These are phyloP conservation scores for Catalaphyllia jardinei DNA, from an alignment of 64 coral and sea anemone species.

Conservation along the genomic window DNA sequence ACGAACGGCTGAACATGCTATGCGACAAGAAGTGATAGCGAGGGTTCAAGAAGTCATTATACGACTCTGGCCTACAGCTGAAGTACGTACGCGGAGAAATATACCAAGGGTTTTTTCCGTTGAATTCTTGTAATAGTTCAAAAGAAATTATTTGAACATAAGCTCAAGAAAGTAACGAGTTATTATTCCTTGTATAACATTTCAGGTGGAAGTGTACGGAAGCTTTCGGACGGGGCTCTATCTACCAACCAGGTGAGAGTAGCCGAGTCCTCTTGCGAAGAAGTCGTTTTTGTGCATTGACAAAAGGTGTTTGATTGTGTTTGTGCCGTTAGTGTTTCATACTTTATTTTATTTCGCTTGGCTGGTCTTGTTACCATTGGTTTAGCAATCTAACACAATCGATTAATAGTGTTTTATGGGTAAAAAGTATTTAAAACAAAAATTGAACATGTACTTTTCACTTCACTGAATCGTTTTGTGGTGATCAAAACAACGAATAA, in stretches of 20 bases:
- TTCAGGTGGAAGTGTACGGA: constrained; percentile 88
- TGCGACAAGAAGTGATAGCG: constrained; percentile 79
- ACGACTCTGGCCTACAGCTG: constrained; percentile 82
- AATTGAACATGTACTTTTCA: constrained; percentile 2
- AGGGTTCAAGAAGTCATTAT: constrained; percentile 87
- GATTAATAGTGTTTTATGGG: neutral
- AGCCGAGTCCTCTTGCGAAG: neutral
- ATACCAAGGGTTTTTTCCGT: neutral
- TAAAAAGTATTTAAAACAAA: neutral
- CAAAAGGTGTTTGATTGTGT: constrained; percentile 13
- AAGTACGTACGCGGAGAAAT: constrained; percentile 29
- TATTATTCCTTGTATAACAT: constrained; percentile 32
- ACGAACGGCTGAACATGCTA: constrained; percentile 61
- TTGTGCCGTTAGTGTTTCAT: neutral
- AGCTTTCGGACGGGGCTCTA: constrained; percentile 86
- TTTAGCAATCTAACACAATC: neutral
- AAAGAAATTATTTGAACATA: neutral
- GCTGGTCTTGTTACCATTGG: neutral
- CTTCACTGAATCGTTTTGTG: constrained; percentile 3
- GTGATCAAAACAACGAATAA: neutral
- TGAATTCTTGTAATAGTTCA: constrained; percentile 11
- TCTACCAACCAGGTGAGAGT: constrained; percentile 92
- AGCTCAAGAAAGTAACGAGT: neutral
- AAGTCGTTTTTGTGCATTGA: neutral
- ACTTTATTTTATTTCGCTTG: neutral